Percentiles rank a stretch among this genome's conserved stretches.
These are phyloP conservation scores for Diachasma alloeum DNA, from an alignment of 1,140 invertebrate species.

Conservation along the genomic window DNA sequence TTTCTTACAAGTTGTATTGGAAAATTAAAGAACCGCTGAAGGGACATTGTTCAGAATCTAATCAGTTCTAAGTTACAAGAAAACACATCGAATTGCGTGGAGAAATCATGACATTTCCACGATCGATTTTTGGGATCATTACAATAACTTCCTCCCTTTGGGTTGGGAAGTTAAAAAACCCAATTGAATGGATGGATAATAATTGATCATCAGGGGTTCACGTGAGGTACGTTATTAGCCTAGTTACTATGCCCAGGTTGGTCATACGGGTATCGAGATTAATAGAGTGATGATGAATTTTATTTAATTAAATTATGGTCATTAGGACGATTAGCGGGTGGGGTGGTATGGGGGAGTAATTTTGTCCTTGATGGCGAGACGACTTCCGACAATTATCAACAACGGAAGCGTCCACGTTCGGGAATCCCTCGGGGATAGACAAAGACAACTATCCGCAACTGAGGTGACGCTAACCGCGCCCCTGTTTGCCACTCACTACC, in stretches of 20 bases:
- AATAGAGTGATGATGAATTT: slow-evolving; percentile 22
- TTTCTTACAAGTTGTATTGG: too few species aligned
- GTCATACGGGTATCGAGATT: not conserved
- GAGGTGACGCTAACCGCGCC: slow-evolving; percentile 55
- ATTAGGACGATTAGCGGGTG: slow-evolving; percentile 23
- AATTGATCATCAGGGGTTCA: slow-evolving; percentile 15
- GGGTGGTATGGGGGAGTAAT: not conserved
- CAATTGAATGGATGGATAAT: not conserved
- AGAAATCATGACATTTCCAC: too few species aligned
- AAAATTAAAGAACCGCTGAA: too few species aligned
- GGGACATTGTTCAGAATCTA: too few species aligned
- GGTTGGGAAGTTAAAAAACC: too few species aligned
- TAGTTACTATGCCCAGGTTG: not conserved
- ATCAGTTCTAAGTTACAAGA: too few species aligned
- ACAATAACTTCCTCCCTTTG: too few species aligned
- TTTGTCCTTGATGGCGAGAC: not conserved
- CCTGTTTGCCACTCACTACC: slow-evolving; percentile 66
- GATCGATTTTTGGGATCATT: too few species aligned
- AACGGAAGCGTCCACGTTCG: not conserved
- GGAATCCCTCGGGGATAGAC: not conserved
- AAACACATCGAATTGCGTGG: too few species aligned
- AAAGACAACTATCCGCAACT: not conserved
- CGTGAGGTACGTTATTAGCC: not conserved
- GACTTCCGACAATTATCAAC: slow-evolving; percentile 16
- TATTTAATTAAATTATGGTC: slow-evolving; percentile 32